phyloP scores from a whole-genome alignment of 2,888 invertebrate genomes.

The Chrysina gloriosa region DNA sequence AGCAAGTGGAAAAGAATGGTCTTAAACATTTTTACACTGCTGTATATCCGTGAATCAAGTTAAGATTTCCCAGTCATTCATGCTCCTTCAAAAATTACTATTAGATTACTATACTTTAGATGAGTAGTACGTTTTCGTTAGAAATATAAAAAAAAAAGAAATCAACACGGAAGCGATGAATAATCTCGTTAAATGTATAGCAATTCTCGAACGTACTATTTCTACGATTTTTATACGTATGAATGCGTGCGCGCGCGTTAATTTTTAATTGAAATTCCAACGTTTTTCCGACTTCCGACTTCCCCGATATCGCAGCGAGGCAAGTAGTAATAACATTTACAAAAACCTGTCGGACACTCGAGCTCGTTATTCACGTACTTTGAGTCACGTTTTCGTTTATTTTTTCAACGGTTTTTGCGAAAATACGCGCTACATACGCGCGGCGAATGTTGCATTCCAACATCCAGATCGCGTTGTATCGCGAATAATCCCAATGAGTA shows the following conservation, averaged over 20 bases:
- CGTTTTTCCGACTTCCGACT: slow-evolving; percentile 12
- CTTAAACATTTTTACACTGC: too few relatives aligned
- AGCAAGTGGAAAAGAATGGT: too few relatives aligned
- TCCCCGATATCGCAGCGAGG: not conserved
- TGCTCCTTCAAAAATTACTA: too few relatives aligned
- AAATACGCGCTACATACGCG: not conserved
- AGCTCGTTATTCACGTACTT: slow-evolving; percentile 15
- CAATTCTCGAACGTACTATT: not conserved
- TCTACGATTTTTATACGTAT: not conserved
- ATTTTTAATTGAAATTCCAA: not conserved
- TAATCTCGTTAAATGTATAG: too few relatives aligned
- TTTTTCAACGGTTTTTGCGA: slow-evolving; percentile 6
- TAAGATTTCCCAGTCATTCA: too few relatives aligned
- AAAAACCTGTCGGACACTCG: not conserved
- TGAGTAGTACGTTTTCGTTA: too few relatives aligned
- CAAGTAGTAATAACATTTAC: slow-evolving; percentile 1
- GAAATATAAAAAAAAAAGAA: too few relatives aligned
- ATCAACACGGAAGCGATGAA: too few relatives aligned
- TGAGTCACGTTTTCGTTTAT: slow-evolving; percentile 24
- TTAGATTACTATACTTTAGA: too few relatives aligned
- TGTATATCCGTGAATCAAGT: too few relatives aligned
- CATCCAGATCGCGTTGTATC: not conserved
- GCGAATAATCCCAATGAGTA: slow-evolving; percentile 29
- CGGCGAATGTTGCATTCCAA: not conserved
- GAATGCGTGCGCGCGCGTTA: not conserved